phyloP scores from a whole-genome alignment of 1,140 invertebrate genomes.

The Leguminivora glycinivorella region DNA sequence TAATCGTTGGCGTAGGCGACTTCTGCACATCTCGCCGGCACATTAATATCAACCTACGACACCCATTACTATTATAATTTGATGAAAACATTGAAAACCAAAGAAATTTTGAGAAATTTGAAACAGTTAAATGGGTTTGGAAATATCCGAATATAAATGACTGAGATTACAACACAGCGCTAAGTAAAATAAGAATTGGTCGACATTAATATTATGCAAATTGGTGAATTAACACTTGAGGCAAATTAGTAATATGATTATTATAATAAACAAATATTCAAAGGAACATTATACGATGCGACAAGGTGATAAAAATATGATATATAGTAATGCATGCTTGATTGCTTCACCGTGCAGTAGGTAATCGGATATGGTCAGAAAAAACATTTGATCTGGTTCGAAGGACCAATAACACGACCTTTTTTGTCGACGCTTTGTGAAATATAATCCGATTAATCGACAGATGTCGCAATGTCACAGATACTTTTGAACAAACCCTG shows the following conservation, averaged over 20 bases:
- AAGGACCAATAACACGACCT: conserved; percentile 43
- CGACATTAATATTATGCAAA: conserved; percentile 22
- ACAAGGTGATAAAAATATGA: conserved; percentile 21
- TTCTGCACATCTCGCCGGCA: conserved; percentile 39
- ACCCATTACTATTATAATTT: conserved; percentile 46
- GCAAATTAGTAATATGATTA: conserved; percentile 21
- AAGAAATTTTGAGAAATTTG: conserved; percentile 34
- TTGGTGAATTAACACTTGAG: conserved; percentile 12
- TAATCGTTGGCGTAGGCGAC: conserved; percentile 43
- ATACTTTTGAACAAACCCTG: conserved; percentile 35
- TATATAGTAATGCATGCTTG: conserved; percentile 30
- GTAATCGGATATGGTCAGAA: conserved; percentile 51
- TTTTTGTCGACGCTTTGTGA: conserved; percentile 37
- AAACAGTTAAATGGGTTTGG: conserved; percentile 35
- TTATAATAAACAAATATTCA: conserved; percentile 6
- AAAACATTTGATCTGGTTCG: conserved; percentile 43
- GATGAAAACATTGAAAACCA: conserved; percentile 29
- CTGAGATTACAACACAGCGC: conserved; percentile 1
- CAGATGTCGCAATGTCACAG: conserved; percentile 33
- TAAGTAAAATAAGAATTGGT: conserved; percentile 12
- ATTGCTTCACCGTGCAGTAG: conserved; percentile 28
- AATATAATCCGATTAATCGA: conserved; percentile 40
- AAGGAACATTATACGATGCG: conserved; percentile 22
- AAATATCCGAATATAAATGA: conserved; percentile 14
- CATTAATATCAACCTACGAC: conserved; percentile 40